These are phyloP conservation scores for Amblyjoppa proteus DNA, from an alignment of 2,888 invertebrate genomes.

Conservation along the genomic window DNA sequence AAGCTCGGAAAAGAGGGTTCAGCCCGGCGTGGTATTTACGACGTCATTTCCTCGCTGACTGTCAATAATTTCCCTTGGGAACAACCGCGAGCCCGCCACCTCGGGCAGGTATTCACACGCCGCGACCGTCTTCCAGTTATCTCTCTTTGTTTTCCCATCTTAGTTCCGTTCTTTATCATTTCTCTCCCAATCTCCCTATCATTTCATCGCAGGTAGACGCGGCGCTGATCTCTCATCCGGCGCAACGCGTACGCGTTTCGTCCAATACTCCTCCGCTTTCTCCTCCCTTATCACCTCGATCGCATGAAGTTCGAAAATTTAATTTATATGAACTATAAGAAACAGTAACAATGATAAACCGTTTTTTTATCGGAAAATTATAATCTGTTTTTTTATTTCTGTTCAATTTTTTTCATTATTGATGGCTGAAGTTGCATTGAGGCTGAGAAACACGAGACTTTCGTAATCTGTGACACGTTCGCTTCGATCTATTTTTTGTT, in stretches of 20 bases:
- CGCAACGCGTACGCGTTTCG: slow-evolving; percentile 4
- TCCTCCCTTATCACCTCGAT: background rate
- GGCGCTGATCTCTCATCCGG: slow-evolving; percentile 42
- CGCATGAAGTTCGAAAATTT: background rate
- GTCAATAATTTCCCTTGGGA: slow-evolving; percentile 84
- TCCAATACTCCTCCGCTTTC: background rate
- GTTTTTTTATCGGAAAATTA: background rate
- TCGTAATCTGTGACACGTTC: background rate
- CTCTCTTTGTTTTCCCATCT: slow-evolving; percentile 60
- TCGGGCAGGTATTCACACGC: slow-evolving; percentile 51
- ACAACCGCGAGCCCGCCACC: slow-evolving; percentile 79
- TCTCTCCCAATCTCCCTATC: slow-evolving; percentile 66
- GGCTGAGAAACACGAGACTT: background rate
- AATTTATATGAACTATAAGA: background rate
- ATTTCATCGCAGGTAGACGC: slow-evolving; percentile 59
- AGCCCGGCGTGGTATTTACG: slow-evolving; percentile 83
- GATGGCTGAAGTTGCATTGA: background rate
- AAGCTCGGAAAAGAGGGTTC: slow-evolving; percentile 71
- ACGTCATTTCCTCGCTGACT: slow-evolving; percentile 84
- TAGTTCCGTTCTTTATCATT: slow-evolving; percentile 32
- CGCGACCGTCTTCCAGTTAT: slow-evolving; percentile 68
- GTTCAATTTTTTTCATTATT: background rate
- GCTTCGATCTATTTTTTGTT: background rate
- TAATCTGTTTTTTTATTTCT: background rate
- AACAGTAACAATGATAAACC: background rate